Conservation (phyloP, 2,888 invertebrate species). For the Lagria hirta region DNA sequence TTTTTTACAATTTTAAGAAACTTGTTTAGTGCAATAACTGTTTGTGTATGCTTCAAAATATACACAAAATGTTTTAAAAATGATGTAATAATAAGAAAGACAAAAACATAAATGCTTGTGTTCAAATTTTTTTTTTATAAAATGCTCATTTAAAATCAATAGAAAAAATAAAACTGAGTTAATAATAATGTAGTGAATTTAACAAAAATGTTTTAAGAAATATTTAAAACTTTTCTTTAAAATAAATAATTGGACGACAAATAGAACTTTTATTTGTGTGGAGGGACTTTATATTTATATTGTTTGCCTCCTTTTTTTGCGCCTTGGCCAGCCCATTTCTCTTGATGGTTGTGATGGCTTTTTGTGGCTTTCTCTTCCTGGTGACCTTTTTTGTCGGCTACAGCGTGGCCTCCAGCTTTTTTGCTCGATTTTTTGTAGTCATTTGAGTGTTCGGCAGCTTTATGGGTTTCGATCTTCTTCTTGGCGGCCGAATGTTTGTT, state of each 20-base stretch:
- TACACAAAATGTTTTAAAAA: too few species aligned
- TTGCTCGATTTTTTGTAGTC: slow-evolving; percentile 45
- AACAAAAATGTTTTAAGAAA: too few species aligned
- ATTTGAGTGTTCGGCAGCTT: slow-evolving; percentile 41
- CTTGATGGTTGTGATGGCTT: slow-evolving; percentile 42
- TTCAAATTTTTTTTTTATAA: too few species aligned
- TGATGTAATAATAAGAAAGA: too few species aligned
- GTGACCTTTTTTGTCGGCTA: slow-evolving; percentile 45
- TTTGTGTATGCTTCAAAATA: too few species aligned
- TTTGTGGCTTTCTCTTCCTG: slow-evolving; percentile 41
- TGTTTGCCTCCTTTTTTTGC: slow-evolving; percentile 46
- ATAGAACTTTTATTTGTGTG: slow-evolving; percentile 15
- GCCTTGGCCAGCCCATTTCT: slow-evolving; percentile 47
- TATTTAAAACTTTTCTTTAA: too few species aligned
- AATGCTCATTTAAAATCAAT: too few species aligned
- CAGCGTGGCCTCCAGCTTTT: slow-evolving; percentile 44
- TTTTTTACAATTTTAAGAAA: too few species aligned
- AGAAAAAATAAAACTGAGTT: too few species aligned
- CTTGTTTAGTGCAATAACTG: too few species aligned
- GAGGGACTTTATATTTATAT: slow-evolving; percentile 36
- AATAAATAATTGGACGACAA: slow-evolving; percentile 3
- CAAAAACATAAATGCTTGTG: too few species aligned
- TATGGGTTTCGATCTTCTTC: slow-evolving; percentile 33
- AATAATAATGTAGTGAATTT: background rate
- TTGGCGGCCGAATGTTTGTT: slow-evolving; percentile 32